These are phyloP conservation scores for Phenganax subtilis DNA, from an alignment of 92 coral and sea anemone genomes.

Conservation along the genomic window DNA sequence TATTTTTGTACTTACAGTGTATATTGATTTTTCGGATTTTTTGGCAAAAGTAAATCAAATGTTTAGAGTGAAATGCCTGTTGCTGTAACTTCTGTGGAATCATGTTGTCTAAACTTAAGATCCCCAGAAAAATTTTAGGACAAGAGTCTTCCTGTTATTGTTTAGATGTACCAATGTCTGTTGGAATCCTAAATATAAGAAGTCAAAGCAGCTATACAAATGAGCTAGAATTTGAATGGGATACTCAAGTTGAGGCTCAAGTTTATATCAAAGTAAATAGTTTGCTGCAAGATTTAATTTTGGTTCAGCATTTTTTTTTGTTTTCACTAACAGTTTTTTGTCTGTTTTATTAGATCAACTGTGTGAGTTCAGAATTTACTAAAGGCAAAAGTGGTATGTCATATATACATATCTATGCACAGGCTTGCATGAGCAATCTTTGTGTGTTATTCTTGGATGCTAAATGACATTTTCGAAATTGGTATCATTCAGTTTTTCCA, in stretches of 20 bases:
- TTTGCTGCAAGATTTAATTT: not conserved
- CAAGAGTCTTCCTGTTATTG: not conserved
- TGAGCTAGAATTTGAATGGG: conserved; percentile 92
- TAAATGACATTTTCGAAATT: too few relatives aligned
- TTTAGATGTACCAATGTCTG: conserved; percentile 92
- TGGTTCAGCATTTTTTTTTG: too few relatives aligned
- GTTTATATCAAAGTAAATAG: conserved; percentile 64
- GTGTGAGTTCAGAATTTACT: conserved; percentile 94
- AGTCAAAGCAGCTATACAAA: conserved; percentile 78
- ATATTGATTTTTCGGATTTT: too few relatives aligned
- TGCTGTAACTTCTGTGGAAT: too few relatives aligned
- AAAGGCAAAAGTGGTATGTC: conserved; percentile 91
- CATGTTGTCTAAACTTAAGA: too few relatives aligned
- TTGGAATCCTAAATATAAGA: conserved; percentile 83
- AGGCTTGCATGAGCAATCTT: not conserved
- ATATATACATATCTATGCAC: not conserved
- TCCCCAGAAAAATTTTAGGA: not conserved
- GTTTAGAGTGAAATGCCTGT: too few relatives aligned
- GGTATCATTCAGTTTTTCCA: too few relatives aligned
- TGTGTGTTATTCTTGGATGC: not conserved
- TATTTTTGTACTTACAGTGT: too few relatives aligned
- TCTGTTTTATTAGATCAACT: conserved; percentile 61
- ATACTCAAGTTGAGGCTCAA: conserved; percentile 67
- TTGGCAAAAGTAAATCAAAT: too few relatives aligned
- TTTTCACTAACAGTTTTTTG: not conserved